Evolutionary conservation across 2,113 vertebrate genomes (phyloP), one percentile per base, ranked within the genome.

Genomic region (Pseudorectes ferrugineus): DNA sequence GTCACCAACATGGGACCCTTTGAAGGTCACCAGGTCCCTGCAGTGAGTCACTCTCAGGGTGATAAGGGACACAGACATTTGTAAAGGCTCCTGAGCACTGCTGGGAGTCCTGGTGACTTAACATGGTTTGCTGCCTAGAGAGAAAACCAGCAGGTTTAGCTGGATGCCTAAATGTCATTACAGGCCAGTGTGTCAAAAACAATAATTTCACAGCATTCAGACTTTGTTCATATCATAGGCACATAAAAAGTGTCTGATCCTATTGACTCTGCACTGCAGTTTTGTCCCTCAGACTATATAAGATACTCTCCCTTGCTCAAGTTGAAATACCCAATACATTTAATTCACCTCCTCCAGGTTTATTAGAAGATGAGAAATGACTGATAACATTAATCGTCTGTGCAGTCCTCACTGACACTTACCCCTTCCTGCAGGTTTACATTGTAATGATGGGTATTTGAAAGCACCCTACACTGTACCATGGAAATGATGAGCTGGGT

Each of bases 111-210:
- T 80, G 67, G 28, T 68, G 36, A 38, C 63, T 68, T 73, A 19
- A 67, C 92, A 26, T 92, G 54, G 26, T 82, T 88, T 72, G 25
- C 40, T 66, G 26, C 58, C 93, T 73, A 79, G 45, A 96, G 95
- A 94, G 72, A 72, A 89, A 92, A 89, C 18, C 51, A 72, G n/a
- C 72, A 95, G 71, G 62, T 87, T 78, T 25, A 96, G 55, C 72
- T 89, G 63, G 70, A 92, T 85, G 48, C 51, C 70, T 85, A 48
- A 92, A 84, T 71, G 70, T 63, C 48, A 11, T 42, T 52, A 46
- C 62, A 68, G 38, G 71, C 22, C 33, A 54, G 22, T 72, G 23
- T 84, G 79, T 89, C 93, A 95, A 55, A 95, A 97, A 51, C 61
- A 85, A 28, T 76, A 89, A 92, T 79, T 67, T 75, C 25, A 85